Percentiles rank a stretch among this genome's conserved stretches.
Evolutionary conservation across 2,888 invertebrate species (phyloP).

Genomic region (Monochamus alternatus): DNA sequence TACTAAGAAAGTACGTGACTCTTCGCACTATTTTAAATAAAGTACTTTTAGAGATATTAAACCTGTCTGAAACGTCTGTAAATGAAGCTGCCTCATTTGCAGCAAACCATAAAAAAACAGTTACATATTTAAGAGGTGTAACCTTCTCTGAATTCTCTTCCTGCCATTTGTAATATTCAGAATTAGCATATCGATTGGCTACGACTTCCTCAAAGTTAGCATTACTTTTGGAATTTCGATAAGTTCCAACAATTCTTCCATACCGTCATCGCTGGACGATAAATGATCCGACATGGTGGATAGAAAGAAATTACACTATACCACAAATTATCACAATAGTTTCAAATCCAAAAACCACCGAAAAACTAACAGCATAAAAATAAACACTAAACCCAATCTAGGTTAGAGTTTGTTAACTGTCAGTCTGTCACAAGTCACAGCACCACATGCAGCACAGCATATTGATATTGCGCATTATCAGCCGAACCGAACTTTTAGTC

Average conservation of each 20-base stretch:
- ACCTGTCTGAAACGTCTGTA: too few species aligned
- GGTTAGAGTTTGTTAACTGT: too few species aligned
- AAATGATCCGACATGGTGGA: slow-evolving; percentile 19
- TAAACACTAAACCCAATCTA: too few species aligned
- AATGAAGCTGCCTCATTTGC: slow-evolving; percentile 9
- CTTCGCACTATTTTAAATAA: slow-evolving; percentile 4
- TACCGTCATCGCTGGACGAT: slow-evolving; percentile 24
- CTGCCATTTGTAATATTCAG: slow-evolving; percentile 8
- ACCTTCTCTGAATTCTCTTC: slow-evolving; percentile 7
- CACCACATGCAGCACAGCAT: too few species aligned
- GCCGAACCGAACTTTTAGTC: not conserved
- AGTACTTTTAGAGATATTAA: slow-evolving; percentile 4
- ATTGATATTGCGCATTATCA: not conserved
- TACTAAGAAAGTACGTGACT: slow-evolving; percentile 6
- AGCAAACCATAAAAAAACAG: slow-evolving; percentile 13
- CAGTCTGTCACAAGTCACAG: too few species aligned
- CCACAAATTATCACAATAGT: too few species aligned
- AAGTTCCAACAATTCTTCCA: slow-evolving; percentile 20
- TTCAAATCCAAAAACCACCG: too few species aligned
- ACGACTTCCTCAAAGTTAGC: slow-evolving; percentile 17
- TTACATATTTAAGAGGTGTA: not conserved
- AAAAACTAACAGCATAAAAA: too few species aligned
- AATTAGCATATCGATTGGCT: not conserved
- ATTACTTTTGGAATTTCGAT: slow-evolving; percentile 14
- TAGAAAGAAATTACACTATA: too few species aligned